Percentiles rank a stretch among this genome's conserved stretches.
phyloP scores from a whole-genome alignment of 1,140 invertebrate species.

The Dendroctonus valens region DNA sequence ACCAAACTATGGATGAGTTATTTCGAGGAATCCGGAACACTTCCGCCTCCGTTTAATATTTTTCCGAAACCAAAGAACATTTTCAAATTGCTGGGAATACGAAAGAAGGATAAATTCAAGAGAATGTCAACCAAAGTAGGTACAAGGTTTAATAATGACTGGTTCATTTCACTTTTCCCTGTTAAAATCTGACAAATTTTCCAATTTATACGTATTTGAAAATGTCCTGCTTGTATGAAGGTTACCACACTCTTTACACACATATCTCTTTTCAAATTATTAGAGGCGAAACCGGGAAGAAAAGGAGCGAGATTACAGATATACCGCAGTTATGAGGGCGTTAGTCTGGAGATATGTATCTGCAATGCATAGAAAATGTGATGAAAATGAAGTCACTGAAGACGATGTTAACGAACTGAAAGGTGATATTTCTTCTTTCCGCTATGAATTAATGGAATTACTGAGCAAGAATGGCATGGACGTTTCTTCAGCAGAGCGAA shows the following conservation, averaged over 20 bases:
- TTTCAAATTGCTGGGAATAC: constrained; percentile 61
- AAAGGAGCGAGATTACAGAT: constrained; percentile 65
- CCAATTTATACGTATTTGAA: too few species aligned
- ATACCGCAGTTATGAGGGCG: constrained; percentile 76
- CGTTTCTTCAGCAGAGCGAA: constrained; percentile 65
- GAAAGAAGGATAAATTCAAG: constrained; percentile 68
- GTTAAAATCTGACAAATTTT: too few species aligned
- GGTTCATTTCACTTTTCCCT: too few species aligned
- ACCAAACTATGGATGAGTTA: constrained; percentile 88
- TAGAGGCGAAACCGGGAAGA: constrained; percentile 52
- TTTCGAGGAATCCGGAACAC: constrained; percentile 82
- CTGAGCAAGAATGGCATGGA: constrained; percentile 78
- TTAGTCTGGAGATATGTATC: constrained; percentile 84
- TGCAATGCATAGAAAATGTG: constrained; percentile 71
- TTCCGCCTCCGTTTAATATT: constrained; percentile 85
- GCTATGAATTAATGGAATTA: constrained; percentile 82
- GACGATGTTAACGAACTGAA: constrained; percentile 93
- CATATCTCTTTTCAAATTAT: constrained; percentile 10
- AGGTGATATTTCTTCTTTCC: constrained; percentile 77
- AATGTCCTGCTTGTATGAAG: too few species aligned
- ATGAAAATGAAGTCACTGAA: constrained; percentile 79
- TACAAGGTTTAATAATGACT: constrained; percentile 35
- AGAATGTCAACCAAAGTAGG: constrained; percentile 65
- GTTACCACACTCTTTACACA: neutral
- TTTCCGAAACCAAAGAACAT: constrained; percentile 70